Evolutionary conservation across 1,140 invertebrate species (phyloP).

Genomic region (Ganaspis sp.): DNA sequence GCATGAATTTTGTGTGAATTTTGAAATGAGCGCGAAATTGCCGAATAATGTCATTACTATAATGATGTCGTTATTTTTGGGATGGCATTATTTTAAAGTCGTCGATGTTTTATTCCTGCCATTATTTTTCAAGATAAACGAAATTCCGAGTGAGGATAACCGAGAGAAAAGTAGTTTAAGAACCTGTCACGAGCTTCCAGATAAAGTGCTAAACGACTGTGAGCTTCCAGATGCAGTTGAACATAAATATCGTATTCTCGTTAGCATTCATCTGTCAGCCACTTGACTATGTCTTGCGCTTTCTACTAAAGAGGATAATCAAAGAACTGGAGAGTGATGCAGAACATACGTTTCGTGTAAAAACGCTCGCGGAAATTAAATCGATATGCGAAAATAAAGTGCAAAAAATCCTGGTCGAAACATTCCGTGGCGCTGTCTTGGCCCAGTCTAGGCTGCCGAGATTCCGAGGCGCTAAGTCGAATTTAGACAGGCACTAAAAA

Average conservation of each 20-base stretch:
- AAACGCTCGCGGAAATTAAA: no score
- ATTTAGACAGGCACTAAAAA: no score
- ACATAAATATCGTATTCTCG: constrained; percentile 31
- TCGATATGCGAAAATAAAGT: no score
- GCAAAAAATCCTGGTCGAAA: no score
- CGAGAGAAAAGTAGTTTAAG: constrained; percentile 36
- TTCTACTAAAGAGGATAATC: constrained; percentile 23
- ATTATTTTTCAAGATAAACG: constrained; percentile 12
- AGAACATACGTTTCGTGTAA: not conserved
- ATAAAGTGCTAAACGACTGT: constrained; percentile 28
- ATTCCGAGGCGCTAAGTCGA: no score
- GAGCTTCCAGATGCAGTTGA: constrained; percentile 26
- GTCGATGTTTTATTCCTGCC: not conserved
- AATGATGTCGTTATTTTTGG: not conserved
- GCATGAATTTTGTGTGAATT: no score
- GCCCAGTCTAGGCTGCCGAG: no score
- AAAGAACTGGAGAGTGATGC: constrained; percentile 16
- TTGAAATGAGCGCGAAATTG: not conserved
- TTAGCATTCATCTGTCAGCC: constrained; percentile 31
- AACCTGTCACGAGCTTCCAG: constrained; percentile 28
- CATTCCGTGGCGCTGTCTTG: no score
- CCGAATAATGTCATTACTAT: not conserved
- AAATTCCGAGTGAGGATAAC: constrained; percentile 23
- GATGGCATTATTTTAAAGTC: not conserved
- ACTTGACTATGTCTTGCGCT: constrained; percentile 24